Evolutionary conservation across 2,797 vertebrate species (phyloP).

Genomic region (Remorina albescens): DNA sequence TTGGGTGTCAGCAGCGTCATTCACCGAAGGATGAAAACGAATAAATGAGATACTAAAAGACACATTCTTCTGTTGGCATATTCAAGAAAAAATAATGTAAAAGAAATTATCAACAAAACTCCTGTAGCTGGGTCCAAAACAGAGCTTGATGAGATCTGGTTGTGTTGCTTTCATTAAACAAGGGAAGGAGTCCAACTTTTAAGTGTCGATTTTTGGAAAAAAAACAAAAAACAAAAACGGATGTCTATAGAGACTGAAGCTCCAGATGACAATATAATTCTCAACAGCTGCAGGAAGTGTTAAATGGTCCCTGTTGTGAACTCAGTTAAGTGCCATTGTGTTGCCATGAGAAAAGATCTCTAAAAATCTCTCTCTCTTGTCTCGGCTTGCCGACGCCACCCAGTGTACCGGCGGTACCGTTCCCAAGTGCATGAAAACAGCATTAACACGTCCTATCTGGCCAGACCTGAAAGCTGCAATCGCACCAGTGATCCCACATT

Average conservation of each 20-base stretch:
- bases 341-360: neutral
- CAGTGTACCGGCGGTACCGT: neutral
- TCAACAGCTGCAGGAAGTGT: constrained; percentile 1
- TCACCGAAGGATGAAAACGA: constrained; percentile 8
- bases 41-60: neutral
- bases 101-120: neutral
- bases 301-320: neutral
- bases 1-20: neutral
- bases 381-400: neutral
- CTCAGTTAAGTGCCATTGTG: neutral
- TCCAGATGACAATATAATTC: neutral
- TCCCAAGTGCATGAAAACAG: constrained; percentile 6
- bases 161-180: neutral
- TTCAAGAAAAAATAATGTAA: neutral
- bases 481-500: constrained; percentile 1
- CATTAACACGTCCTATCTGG: neutral
- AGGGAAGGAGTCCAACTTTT: neutral
- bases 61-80: neutral
- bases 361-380: neutral
- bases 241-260: constrained; percentile 9
- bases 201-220: neutral
- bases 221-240: too few species aligned
- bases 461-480: neutral
- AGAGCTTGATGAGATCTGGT: neutral
- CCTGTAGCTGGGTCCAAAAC: neutral